phyloP scores from a whole-genome alignment of 2,888 invertebrate species.

The Andrena dorsata region DNA sequence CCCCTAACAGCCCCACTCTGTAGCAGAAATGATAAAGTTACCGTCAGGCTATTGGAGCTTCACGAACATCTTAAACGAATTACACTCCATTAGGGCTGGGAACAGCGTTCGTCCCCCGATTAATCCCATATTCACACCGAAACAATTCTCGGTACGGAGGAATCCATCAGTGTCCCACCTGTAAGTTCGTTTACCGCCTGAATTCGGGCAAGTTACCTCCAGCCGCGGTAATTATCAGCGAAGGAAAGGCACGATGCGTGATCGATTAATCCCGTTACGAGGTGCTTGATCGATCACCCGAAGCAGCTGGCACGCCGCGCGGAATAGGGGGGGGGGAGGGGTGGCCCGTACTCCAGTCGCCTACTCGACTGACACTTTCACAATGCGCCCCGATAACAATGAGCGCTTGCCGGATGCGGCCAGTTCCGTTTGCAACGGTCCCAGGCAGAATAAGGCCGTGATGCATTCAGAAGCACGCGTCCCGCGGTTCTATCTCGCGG shows the following conservation, averaged over 20 bases:
- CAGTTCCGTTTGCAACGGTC: conserved; percentile 60
- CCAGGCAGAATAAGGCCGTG: conserved; percentile 51
- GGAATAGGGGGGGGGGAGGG: conserved; percentile 3
- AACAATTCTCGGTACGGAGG: not conserved
- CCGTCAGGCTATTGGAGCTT: no score
- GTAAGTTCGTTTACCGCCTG: not conserved
- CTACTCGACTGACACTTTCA: conserved; percentile 50
- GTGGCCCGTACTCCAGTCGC: conserved; percentile 16
- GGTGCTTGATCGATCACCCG: conserved; percentile 25
- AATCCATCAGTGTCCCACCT: conserved; percentile 1
- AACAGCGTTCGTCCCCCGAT: not conserved
- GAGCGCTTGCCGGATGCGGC: conserved; percentile 59
- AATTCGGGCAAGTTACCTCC: not conserved
- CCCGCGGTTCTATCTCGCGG: conserved; percentile 47
- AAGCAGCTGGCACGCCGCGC: conserved; percentile 8
- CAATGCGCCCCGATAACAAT: conserved; percentile 62
- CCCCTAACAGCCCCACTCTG: no score
- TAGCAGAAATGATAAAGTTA: no score
- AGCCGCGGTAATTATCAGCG: not conserved
- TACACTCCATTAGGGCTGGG: not conserved
- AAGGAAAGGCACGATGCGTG: not conserved
- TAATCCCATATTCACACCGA: not conserved
- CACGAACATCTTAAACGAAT: not conserved
- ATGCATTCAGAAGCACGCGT: conserved; percentile 52
- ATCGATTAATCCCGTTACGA: conserved; percentile 27